Evolutionary conservation across 2,797 vertebrate genomes (phyloP).

Genomic region (Eurystomus glaucurus): DNA sequence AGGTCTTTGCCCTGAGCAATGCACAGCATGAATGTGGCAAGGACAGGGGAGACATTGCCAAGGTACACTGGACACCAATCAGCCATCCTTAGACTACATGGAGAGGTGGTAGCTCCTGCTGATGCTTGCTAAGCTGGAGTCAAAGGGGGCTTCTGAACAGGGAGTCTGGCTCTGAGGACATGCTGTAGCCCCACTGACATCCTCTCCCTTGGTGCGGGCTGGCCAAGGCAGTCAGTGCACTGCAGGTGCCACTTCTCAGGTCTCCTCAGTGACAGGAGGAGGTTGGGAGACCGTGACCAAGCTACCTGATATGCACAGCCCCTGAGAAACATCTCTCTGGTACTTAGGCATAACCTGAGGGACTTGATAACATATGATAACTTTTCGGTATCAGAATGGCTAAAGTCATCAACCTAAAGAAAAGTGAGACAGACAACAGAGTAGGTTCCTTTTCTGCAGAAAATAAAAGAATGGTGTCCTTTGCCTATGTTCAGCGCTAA

Average conservation of each 20-base stretch:
- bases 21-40: accelerated
- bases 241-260: background rate
- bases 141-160: background rate
- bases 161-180: background rate
- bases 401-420: background rate
- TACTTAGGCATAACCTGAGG: background rate
- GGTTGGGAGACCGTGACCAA: background rate
- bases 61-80: accelerated
- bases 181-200: background rate
- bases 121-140: background rate
- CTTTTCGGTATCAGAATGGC: background rate
- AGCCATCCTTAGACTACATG: accelerated
- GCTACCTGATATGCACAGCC: accelerated
- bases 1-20: background rate
- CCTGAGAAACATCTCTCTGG: background rate
- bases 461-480: background rate
- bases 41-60: background rate
- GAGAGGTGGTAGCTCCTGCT: background rate
- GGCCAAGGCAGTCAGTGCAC: accelerated
- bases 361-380: too few species aligned
- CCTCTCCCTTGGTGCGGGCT: accelerated
- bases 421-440: background rate
- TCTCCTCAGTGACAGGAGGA: background rate
- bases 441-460: background rate
- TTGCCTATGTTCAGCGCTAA: background rate